Evolutionary conservation across 1,140 invertebrate species (phyloP).

Genomic region (Calycopis cecrops): DNA sequence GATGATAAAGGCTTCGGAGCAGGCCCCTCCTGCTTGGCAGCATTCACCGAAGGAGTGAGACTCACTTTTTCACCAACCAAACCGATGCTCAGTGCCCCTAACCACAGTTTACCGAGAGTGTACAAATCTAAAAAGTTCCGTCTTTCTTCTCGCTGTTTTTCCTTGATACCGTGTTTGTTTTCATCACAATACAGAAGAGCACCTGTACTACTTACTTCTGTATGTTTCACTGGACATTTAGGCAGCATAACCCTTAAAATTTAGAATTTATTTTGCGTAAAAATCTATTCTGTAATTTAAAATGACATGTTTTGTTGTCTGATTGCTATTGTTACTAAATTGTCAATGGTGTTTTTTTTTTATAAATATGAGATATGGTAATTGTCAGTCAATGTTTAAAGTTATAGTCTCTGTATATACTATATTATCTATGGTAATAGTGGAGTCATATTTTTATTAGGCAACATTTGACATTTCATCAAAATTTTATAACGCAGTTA

Average conservation of each 20-base stretch:
- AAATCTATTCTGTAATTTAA: no score
- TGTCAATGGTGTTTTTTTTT: no score
- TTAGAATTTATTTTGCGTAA: no score
- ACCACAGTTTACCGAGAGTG: conserved; percentile 45
- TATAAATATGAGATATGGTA: no score
- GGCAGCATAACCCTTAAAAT: background rate
- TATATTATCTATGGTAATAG: no score
- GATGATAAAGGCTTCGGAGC: conserved; percentile 25
- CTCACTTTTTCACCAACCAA: conserved; percentile 36
- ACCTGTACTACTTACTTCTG: background rate
- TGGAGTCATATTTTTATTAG: no score
- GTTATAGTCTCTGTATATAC: no score
- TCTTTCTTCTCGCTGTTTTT: background rate
- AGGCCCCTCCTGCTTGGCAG: conserved; percentile 24
- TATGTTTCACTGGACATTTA: background rate
- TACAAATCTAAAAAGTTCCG: conserved; percentile 35
- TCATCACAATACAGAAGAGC: background rate
- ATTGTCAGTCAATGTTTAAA: no score
- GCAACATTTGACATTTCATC: no score
- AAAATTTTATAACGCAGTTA: no score
- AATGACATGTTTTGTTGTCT: no score
- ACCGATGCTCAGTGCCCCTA: conserved; percentile 32
- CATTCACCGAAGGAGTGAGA: conserved; percentile 39
- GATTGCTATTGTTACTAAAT: no score
- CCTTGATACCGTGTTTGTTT: background rate